A percentile compares a stretch with the other conserved stretches of the same genome.
These are phyloP conservation scores for Coregonus sp. DNA, from an alignment of 2,797 vertebrate species.

Conservation along the genomic window DNA sequence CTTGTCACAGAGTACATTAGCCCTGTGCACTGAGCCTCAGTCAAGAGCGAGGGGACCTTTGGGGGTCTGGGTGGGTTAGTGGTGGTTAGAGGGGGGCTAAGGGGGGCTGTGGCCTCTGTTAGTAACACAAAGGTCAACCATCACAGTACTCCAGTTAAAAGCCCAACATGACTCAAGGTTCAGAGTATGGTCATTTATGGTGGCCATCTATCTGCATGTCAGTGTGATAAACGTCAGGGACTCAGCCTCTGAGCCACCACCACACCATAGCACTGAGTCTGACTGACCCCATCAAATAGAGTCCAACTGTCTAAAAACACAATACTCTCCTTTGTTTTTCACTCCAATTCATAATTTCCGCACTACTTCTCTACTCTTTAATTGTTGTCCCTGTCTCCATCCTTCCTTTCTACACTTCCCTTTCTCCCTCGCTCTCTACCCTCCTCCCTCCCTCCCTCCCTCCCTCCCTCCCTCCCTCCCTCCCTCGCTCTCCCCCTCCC, in stretches of 20 bases:
- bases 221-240: slow-evolving; percentile 61
- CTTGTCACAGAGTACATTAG: background rate
- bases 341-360: background rate
- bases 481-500: slow-evolving; percentile 56
- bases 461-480: slow-evolving; percentile 5
- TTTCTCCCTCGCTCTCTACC: slow-evolving; percentile 6
- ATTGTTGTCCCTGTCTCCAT: background rate
- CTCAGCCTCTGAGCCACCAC: background rate
- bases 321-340: background rate
- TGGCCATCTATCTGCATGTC: slow-evolving; percentile 64
- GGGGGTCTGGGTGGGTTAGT: background rate
- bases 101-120: background rate
- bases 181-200: slow-evolving; percentile 50
- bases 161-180: slow-evolving; percentile 16
- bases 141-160: background rate
- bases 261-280: background rate
- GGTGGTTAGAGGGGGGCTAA: too few relatives aligned
- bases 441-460: slow-evolving; percentile 19
- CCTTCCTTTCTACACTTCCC: slow-evolving; percentile 7
- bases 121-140: background rate
- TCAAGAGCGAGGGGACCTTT: background rate
- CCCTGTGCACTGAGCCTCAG: background rate
- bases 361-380: background rate
- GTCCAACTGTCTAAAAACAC: background rate
- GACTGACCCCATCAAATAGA: background rate